Evolutionary conservation across 1,140 invertebrate species (phyloP), one percentile per base, ranked within the genome.

Genomic region (Drosophila neocordata): DNA sequence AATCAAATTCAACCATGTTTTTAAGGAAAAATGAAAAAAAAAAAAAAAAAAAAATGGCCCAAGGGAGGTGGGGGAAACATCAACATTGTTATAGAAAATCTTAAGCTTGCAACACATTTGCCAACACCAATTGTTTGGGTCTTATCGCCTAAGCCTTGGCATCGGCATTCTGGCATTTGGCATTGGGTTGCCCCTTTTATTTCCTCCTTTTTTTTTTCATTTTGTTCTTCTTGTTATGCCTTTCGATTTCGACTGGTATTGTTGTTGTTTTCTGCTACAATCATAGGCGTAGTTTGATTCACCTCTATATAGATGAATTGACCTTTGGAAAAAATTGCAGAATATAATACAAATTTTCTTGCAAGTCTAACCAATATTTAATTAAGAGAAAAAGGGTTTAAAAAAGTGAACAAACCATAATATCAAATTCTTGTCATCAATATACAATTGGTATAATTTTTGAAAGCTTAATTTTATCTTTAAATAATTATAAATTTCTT

Each of bases 81-180:
- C 64, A 78, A 64, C 81, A 81, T 67, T 80, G 65, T 71, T 59
- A 59, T 55, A 52, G 62, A 69, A 79, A 76, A 78, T 73, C 71
- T 70, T 62, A 44, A 65, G 78, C 71, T 75, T 65, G 68, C 69
- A 65, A 76, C 78, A 62, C 74, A 65, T 69, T 73, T 75, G 35
- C 80, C 65, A 53, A 65, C 24, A 41, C 31, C 72, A 60, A 74
- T 74, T 74, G 59, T 48, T 67, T 64, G 63, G 67, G 51, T 75
- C 72, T 75, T 71, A 78, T 78, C 75, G 64, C 24, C 48, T 75
- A 52, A 37, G 61, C 61, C 12, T 48, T 72, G 61, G 35, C 62
- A 73, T 38, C 52, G 37, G 63, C 22, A 31, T 60, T 69, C 56
- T 65, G 31, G 44, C 44, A 69, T 62, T 60, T 60, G 58, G 57